Evolutionary conservation across 37 sponge, comb jelly and placozoan species (phyloP), one percentile per base, ranked within the genome.

Genomic region (Hormiphora californensis): DNA sequence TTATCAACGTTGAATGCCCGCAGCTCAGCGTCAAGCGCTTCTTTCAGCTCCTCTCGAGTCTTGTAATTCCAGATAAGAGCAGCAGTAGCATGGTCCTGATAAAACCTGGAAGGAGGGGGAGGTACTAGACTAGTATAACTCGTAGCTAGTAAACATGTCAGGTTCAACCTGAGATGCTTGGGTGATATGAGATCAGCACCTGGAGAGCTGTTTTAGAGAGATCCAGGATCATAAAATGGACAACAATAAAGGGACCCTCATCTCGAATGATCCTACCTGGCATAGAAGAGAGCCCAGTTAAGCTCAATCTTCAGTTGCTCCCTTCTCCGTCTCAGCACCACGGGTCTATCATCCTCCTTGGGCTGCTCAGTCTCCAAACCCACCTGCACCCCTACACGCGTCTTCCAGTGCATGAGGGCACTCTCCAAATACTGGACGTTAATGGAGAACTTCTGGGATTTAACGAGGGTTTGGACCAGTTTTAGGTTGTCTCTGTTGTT

Each of bases 1-100:
- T 92, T 93, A 67, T 97, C 98, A 0, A 97, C 91, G 31, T 91
- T 92, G 90, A 98, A 95, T 0, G 93, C 90, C 15, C 99, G 54
- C 34, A 98, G 89, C 86, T 98, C 99, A 73, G 89, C 91, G 59
- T 95, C 99, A 27, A 95, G 86, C 0, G 95, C 95, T 54, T 98
- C 99, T 55, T 93, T 88, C 81, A 98, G 87, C 78, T 98, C 99
- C 54, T 98, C 99, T 40, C 99, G 81, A 22, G 99, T 98, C 89
- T 95, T 98, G 94, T 94, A 95, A 88, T 98, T 98, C 99, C 99
- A 98, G 41, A 98, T 98, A 0, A 98, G 92, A 0, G 91, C 65
- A 17, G 99, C 92, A 5, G 91, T 91, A 34, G 94, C 86, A 86
- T 98, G 99, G 55, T 98, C 99, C 41, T 92, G 85, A 81, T 91